Percentiles rank a stretch among this genome's conserved stretches.
phyloP scores from a whole-genome alignment of 2,888 invertebrate genomes.

The Rotaria sp. region DNA sequence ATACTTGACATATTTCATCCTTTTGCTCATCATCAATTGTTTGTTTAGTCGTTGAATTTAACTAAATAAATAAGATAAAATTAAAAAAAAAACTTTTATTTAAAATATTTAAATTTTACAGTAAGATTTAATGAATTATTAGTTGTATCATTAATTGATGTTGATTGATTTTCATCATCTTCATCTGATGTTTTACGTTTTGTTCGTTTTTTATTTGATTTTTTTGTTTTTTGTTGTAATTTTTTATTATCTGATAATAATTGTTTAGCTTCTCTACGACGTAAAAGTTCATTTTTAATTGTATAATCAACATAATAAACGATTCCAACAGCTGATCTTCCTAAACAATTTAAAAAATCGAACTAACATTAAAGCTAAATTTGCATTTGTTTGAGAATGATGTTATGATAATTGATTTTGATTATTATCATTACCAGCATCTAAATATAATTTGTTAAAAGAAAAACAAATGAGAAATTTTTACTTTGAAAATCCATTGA shows the following conservation, averaged over 20 bases:
- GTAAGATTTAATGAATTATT: not conserved
- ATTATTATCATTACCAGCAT: not conserved
- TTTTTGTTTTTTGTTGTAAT: not conserved
- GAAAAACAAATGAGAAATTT: too few relatives aligned
- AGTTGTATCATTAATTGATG: not conserved
- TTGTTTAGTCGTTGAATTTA: not conserved
- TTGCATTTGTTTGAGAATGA: not conserved
- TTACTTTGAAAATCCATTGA: not conserved
- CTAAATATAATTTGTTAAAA: not conserved
- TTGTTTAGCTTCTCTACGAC: slow-evolving; percentile 13
- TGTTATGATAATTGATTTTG: not conserved
- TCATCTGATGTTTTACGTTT: not conserved
- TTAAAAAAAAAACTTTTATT: not conserved
- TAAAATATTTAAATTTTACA: too few relatives aligned
- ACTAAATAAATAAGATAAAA: not conserved
- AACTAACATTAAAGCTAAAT: not conserved
- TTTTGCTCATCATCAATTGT: not conserved
- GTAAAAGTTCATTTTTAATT: not conserved
- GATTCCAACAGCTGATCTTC: slow-evolving; percentile 5
- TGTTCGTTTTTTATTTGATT: slow-evolving; percentile 19
- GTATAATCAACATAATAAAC: slow-evolving; percentile 21
- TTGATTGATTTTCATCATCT: not conserved
- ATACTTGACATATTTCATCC: slow-evolving; percentile 25
- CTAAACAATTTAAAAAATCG: slow-evolving; percentile 11
- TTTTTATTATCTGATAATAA: not conserved